Evolutionary conservation across 2,888 invertebrate species (phyloP), one percentile per base, ranked within the genome.

Genomic region (Periphyllus acericola): DNA sequence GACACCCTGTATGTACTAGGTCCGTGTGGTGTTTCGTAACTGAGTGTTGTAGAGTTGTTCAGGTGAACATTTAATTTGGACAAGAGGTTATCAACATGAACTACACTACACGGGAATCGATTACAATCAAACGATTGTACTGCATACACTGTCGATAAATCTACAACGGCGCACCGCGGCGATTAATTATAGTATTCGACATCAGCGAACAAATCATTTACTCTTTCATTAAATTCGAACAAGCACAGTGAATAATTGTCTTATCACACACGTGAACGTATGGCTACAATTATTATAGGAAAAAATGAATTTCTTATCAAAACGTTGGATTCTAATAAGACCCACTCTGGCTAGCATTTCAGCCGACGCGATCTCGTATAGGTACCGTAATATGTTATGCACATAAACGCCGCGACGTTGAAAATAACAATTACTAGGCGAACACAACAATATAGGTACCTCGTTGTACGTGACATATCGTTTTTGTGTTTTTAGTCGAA

Each of bases 141-240:
- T 32, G 32, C 8, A 52, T 17, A 52, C 46, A 78, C 40, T n/a
- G 29, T 29, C 46, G 76, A 76, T 78, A 78, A 78, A 19, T 55
- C 29, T 46, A 25, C 19, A 78, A 17, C 32, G 52, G 52, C 4
- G 52, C 29, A 25, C 19, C 52, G 6, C 32, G 52, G 52, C 4
- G 52, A 55, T 55, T 78, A 32, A 78, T 55, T 78, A 9, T 29
- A 34, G 21, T 36, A 29, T 60, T 60, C 21, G 11, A 60, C 34
- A 79, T 60, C 79, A 79, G 60, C n/a, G 8, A 79, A 32, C 36
- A 79, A 79, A 60, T 79, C 25, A 36, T 55, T 71, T 29, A 32
- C 46, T 21, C 17, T 60, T 79, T 79, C 34, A 34, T 79, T 76
- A 52, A 78, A 78, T 52, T 79, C 11, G 25, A 79, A 60, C 29